Base-by-base conservation (phyloP, 2,113 vertebrate species). In the Cairina moschata region DNA sequence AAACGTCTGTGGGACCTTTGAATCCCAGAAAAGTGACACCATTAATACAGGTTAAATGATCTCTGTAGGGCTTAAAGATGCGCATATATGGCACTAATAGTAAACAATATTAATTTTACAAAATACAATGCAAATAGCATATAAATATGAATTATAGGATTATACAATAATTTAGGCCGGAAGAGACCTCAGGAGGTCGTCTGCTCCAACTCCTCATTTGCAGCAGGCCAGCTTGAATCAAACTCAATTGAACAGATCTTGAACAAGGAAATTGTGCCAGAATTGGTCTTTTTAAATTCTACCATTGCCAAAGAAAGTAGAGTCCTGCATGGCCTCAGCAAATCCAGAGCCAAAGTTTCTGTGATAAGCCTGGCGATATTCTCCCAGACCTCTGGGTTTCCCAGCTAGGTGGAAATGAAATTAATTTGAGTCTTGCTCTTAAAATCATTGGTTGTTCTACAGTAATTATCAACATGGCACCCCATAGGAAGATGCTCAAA, bases 201-300 rank as follows among this genome's bases (percentile, higher is more conserved):
- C 28, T 13, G 48, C 46, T 34, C 21, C 58, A 75, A 6, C 1
- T 1, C 7, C 21, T 18, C 4, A 3, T 21, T 55, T 0, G 0
- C 11, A 34, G 78, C 44, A 80, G 13, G 17, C 36, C 71, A 44
- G 58, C 20, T 82, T 6, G 3, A 48, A 66, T 62, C 69, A 29
- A 73, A 15, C 10, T 8, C n/a, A 58, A 71, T 0, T 55, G 71
- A 82, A 65, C 44, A 65, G 23, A 21, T n/a, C 50, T 65, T 63
- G 3, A 25, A 56, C 62, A 55, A 26, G 68, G 73, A 69, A 59
- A 26, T 20, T 34, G 48, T 31, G 56, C 44, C 88, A 83, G 32
- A 50, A 73, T 5, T 36, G 22, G 42, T 38, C 54, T 71, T 77
- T 52, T 44, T 18, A 63, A 69, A 9, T 34, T 38, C 77, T 66